phyloP scores from a whole-genome alignment of 2,113 vertebrate genomes.

The Eublepharis macularius region DNA sequence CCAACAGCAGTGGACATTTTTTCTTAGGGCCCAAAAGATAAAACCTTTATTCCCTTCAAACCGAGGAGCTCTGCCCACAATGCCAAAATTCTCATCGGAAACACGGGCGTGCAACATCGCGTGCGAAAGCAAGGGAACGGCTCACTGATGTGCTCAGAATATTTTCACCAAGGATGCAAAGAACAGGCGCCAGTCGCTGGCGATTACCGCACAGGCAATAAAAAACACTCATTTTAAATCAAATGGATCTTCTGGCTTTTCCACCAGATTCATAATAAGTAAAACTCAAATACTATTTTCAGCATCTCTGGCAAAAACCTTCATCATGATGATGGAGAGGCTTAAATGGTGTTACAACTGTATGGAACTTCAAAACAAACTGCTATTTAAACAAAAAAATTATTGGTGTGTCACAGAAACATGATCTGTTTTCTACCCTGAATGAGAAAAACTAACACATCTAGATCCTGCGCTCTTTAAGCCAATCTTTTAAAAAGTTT shows the following conservation, averaged over 20 bases:
- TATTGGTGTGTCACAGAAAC: slow-evolving; percentile 19
- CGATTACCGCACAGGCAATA: neutral
- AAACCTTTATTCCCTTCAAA: neutral
- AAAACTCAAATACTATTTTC: neutral
- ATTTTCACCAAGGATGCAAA: neutral
- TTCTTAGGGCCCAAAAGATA: slow-evolving; percentile 6
- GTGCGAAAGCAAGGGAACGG: neutral
- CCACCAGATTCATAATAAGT: neutral
- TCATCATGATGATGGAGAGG: neutral
- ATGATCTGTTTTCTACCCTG: slow-evolving; percentile 30
- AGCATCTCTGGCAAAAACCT: neutral
- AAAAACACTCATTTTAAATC: neutral
- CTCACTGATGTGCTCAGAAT: fast-evolving
- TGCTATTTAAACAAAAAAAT: slow-evolving; percentile 3
- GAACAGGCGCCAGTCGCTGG: fast-evolving
- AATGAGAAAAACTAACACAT: neutral
- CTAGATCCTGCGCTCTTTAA: fast-evolving
- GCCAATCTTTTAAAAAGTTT: neutral
- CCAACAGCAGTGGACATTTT: neutral
- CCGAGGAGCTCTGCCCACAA: neutral
- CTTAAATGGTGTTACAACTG: neutral
- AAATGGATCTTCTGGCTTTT: neutral
- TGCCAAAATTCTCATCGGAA: neutral
- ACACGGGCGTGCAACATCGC: too few species aligned
- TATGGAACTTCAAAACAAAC: slow-evolving; percentile 25